Base-by-base conservation (phyloP, 2,797 vertebrate genomes). In the Heteromormyrus szaboi region DNA sequence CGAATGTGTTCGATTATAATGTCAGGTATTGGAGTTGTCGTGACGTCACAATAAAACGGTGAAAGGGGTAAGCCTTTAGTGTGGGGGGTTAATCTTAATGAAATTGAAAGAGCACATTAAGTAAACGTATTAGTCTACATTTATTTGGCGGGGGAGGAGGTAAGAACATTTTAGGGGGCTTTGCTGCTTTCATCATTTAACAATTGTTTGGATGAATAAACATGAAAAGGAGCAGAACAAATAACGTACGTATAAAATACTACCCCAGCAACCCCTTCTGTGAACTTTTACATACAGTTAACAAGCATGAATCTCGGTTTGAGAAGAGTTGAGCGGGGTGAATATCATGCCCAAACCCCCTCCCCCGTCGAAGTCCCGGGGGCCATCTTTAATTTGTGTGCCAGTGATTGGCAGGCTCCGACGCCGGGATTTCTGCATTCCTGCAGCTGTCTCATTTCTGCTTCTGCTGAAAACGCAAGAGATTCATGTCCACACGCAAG, bases 361-460 rank as follows among this genome's bases (percentile, higher is more conserved):
- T 12, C 81, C 46, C 8, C 22, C 48, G 11, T 11, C 25, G 46
- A 12, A 14, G 19, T 50, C 25, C 12, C 14, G 37, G 83, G 8
- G 12, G 50, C 8, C 83, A 29, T 19, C 83, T 85, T 85, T 85
- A n/a, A 89, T 53, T 85, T 88, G 79, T 29, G 11, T 84, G 56
- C 88, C 88, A n/a, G 25, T 50, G 46, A 85, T 51, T 85, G 81
- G 56, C 44, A 65, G 25, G 29, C 25, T 22, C 72, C 1, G 3
- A 29, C 33, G 54, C 79, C 46, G 22, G 54, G 79, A 17, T 84
- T 84, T 88, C 44, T 79, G 56, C 53, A 88, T 85, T 84, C 46
- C 46, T 41, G 25, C 25, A 56, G 29, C 62, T 5, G 17, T n/a
- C 56, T 54, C 56, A 22, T 50, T 62, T 88, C 48, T 33, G 65